Evolutionary conservation across 2,888 invertebrate species (phyloP).

Genomic region (Tuberolachnus salignus): DNA sequence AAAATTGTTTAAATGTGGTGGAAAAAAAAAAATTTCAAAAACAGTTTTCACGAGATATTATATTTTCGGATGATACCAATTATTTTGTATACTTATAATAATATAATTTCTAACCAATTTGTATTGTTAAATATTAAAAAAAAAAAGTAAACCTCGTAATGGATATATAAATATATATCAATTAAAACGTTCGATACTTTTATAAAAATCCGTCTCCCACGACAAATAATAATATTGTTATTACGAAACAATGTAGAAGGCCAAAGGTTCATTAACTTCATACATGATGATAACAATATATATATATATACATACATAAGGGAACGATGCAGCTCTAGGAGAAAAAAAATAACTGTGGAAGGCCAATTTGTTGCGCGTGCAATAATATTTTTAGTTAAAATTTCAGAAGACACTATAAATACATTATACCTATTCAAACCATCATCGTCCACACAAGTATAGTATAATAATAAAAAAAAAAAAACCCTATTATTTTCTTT

Average conservation of each 20-base stretch:
- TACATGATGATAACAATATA: conserved; percentile 6
- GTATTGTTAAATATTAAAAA: too few relatives aligned
- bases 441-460: neutral
- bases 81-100: too few relatives aligned
- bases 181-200: conserved; percentile 47
- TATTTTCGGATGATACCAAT: too few relatives aligned
- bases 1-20: too few relatives aligned
- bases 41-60: too few relatives aligned
- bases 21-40: too few relatives aligned
- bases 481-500: neutral
- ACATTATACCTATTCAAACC: neutral
- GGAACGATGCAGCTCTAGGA: conserved; percentile 15
- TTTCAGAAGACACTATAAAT: neutral
- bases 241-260: conserved; percentile 51
- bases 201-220: conserved; percentile 44
- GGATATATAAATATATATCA: conserved; percentile 1
- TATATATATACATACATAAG: conserved; percentile 13
- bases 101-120: too few relatives aligned
- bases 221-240: conserved; percentile 51
- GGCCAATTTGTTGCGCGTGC: conserved; percentile 12
- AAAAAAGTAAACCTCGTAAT: too few relatives aligned
- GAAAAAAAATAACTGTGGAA: conserved; percentile 2
- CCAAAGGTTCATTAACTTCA: conserved; percentile 52
- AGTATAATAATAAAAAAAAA: neutral
- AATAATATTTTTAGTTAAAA: conserved; percentile 26